phyloP scores from a whole-genome alignment of 2,797 vertebrate genomes.

The Manis pentadactyla region DNA sequence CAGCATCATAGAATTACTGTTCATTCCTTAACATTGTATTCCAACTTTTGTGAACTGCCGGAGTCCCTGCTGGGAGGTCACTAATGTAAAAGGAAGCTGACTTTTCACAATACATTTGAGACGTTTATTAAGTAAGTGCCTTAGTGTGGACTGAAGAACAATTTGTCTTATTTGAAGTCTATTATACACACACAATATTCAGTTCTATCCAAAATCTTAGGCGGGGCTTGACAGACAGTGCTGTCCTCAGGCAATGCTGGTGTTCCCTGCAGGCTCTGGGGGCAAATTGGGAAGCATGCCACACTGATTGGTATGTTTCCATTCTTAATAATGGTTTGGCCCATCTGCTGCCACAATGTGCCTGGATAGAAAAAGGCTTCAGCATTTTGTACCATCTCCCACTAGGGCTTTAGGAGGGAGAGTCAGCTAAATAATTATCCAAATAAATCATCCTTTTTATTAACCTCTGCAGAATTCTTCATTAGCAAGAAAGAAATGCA shows the following conservation, averaged over 20 bases:
- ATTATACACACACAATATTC: neutral
- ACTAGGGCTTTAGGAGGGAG: slow-evolving; percentile 21
- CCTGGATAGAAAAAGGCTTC: neutral
- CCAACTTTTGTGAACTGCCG: neutral
- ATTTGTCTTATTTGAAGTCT: neutral
- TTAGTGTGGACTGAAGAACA: neutral
- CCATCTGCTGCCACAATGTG: neutral
- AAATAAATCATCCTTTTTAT: slow-evolving; percentile 13
- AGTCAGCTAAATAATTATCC: slow-evolving; percentile 72
- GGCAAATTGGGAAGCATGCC: neutral
- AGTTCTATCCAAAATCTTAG: neutral
- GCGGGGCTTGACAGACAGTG: neutral
- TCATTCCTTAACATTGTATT: neutral
- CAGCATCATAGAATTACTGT: neutral
- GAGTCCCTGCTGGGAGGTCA: neutral
- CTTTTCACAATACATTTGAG: neutral
- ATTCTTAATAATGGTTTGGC: neutral
- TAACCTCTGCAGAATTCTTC: neutral
- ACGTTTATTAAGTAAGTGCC: neutral
- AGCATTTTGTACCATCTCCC: slow-evolving; percentile 5
- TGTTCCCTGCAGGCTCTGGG: neutral
- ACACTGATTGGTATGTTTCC: neutral
- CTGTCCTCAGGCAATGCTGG: neutral
- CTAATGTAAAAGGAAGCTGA: neutral
- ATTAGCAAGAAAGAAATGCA: slow-evolving; percentile 56